Percentiles rank a stretch among this genome's conserved stretches.
phyloP scores from a whole-genome alignment of 2,888 invertebrate genomes.

The Chydorus sphaericus region DNA sequence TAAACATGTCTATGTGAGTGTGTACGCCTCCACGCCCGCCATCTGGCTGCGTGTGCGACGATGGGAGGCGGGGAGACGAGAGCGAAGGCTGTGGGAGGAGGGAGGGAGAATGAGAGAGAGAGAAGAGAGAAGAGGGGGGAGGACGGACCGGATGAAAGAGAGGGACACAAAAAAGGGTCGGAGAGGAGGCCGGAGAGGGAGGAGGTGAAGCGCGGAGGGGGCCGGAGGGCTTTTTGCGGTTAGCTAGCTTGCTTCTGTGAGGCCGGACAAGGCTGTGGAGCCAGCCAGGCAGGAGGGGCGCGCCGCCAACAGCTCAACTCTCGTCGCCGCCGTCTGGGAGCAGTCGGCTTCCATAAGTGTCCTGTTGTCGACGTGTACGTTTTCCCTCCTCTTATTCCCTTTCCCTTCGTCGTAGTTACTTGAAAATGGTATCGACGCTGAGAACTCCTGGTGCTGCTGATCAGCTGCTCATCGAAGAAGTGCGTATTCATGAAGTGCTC shows the following conservation, averaged over 20 bases:
- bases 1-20: no score
- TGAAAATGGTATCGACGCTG: not conserved
- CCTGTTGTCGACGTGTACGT: not conserved
- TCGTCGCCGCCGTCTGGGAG: not conserved
- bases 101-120: not conserved
- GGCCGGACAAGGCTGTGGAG: not conserved
- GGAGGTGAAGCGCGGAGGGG: not conserved
- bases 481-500: not conserved
- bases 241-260: no score
- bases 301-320: not conserved
- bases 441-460: not conserved
- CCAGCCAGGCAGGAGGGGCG: not conserved
- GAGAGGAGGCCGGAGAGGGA: not conserved
- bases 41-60: slow-evolving; percentile 4
- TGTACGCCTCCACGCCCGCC: slow-evolving; percentile 5
- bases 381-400: not conserved
- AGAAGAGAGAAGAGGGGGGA: not conserved
- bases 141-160: slow-evolving; percentile 2
- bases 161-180: not conserved
- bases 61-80: not conserved
- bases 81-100: not conserved
- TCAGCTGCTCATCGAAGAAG: not conserved
- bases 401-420: not conserved
- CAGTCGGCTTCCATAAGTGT: slow-evolving; percentile 1
- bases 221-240: slow-evolving; percentile 7